phyloP scores from a whole-genome alignment of 1,140 invertebrate species.

The Heliconius himera region DNA sequence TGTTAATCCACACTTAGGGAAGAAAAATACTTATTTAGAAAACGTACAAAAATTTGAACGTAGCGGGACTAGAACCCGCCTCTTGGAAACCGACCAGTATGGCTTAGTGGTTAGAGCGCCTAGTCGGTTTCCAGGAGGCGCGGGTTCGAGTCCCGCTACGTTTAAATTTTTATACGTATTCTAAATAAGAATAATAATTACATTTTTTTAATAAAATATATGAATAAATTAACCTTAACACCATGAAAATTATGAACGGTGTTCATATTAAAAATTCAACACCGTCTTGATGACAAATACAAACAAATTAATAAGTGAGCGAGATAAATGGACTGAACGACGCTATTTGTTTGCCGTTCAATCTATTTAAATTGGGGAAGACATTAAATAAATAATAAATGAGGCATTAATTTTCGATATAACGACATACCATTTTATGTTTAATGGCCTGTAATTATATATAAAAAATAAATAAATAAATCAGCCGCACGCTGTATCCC shows the following conservation, averaged over 20 bases:
- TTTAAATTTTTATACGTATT: no score
- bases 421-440: background rate
- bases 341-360: constrained; percentile 27
- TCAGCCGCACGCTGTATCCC: no score
- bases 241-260: constrained; percentile 19
- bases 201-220: background rate
- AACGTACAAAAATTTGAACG: no score
- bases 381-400: constrained; percentile 31
- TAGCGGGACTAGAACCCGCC: no score
- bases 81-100: no score
- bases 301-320: constrained; percentile 32
- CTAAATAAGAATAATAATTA: no score
- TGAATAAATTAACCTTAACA: background rate
- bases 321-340: constrained; percentile 26
- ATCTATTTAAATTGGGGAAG: constrained; percentile 27
- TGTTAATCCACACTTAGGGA: no score
- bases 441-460: background rate
- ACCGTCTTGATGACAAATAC: constrained; percentile 27
- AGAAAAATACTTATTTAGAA: no score
- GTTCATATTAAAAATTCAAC: constrained; percentile 28
- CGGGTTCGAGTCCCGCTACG: no score
- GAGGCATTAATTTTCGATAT: constrained; percentile 13
- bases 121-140: no score
- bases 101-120: no score
- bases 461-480: no score